Conservation (phyloP, 2,113 vertebrate species). For the Elephas maximus region DNA sequence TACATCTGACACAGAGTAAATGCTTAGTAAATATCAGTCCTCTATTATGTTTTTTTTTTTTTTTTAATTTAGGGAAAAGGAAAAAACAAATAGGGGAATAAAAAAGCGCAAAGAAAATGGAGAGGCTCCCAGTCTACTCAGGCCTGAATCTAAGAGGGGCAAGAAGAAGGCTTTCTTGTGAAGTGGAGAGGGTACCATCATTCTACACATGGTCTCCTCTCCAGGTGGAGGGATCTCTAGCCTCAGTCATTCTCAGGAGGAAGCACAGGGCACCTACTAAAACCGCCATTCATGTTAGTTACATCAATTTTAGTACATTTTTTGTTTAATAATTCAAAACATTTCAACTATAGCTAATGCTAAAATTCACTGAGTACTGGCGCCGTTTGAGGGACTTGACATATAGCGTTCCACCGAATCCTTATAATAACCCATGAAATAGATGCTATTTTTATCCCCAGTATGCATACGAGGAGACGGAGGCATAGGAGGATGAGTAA, state of each 20-base stretch:
- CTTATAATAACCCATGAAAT: constrained; percentile 1
- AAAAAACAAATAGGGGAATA: not conserved
- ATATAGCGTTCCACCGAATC: not conserved
- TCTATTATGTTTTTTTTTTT: too few relatives aligned
- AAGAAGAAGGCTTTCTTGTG: not conserved
- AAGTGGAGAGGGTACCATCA: not conserved
- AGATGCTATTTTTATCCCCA: constrained; percentile 20
- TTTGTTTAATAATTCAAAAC: constrained; percentile 46
- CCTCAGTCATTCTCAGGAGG: not conserved
- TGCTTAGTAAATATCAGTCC: not conserved
- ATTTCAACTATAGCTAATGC: not conserved
- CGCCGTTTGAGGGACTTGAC: not conserved
- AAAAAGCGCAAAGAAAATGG: not conserved
- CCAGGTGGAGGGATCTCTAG: not conserved
- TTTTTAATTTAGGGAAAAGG: not conserved
- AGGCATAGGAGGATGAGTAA: not conserved
- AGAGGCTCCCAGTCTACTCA: not conserved
- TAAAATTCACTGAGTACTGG: not conserved
- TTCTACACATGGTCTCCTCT: fast-evolving
- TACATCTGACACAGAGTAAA: not conserved
- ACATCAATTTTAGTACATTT: not conserved
- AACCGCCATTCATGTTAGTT: not conserved
- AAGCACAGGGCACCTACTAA: not conserved
- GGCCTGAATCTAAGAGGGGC: not conserved
- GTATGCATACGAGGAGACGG: not conserved